Conservation (phyloP, 2,113 vertebrate species). For the Oryzias woworae region DNA sequence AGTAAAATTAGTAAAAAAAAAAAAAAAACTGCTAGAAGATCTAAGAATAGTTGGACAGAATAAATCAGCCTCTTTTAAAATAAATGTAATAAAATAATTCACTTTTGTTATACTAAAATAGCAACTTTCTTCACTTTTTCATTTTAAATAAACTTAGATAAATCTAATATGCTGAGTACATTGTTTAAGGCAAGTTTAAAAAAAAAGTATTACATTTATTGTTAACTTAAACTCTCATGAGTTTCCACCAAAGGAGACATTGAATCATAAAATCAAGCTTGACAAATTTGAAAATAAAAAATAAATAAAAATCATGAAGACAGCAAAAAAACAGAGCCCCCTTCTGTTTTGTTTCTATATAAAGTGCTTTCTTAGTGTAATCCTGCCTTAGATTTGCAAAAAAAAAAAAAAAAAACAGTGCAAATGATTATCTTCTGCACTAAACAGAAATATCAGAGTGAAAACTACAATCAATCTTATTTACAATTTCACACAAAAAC, state of each 20-base stretch:
- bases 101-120: too few species aligned
- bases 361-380: conserved; percentile 30
- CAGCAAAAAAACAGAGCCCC: not conserved
- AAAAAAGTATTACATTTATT: not conserved
- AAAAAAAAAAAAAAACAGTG: conserved; percentile 5
- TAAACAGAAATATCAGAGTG: not conserved
- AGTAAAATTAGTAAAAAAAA: too few species aligned
- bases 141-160: not conserved
- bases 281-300: not conserved
- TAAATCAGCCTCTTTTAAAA: too few species aligned
- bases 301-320: not conserved
- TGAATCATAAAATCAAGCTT: not conserved
- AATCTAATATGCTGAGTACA: not conserved
- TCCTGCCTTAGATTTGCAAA: not conserved
- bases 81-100: too few species aligned
- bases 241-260: too few species aligned
- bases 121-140: not conserved
- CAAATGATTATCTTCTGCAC: not conserved
- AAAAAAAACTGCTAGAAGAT: too few species aligned
- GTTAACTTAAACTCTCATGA: too few species aligned
- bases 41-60: too few species aligned
- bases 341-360: conserved; percentile 2
- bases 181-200: conserved; percentile 27
- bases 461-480: too few species aligned
- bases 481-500: too few species aligned